Evolutionary conservation across 2,888 invertebrate species (phyloP).

Genomic region (Cephus rjabovi): DNA sequence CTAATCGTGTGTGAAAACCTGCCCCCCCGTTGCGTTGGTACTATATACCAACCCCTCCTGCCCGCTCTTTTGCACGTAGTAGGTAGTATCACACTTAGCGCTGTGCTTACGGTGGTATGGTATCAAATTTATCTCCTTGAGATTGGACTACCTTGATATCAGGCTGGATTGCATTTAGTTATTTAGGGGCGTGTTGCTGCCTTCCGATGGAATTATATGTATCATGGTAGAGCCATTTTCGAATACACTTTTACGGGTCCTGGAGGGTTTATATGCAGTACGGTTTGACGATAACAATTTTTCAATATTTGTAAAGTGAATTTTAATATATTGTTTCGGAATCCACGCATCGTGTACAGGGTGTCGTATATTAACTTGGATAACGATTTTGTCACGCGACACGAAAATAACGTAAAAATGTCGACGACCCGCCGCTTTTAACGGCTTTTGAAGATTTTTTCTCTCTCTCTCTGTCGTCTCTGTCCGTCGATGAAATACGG

Average conservation of each 20-base stretch:
- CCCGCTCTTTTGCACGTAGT: neutral
- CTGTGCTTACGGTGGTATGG: neutral
- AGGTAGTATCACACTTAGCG: neutral
- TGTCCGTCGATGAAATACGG: neutral
- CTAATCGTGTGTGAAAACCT: constrained; percentile 46
- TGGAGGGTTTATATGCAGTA: neutral
- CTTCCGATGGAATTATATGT: neutral
- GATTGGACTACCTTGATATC: neutral
- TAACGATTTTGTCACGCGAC: neutral
- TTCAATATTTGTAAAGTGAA: neutral
- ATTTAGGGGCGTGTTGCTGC: neutral
- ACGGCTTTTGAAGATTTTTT: neutral
- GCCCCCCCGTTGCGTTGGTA: constrained; percentile 9
- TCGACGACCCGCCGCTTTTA: neutral
- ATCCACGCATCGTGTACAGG: neutral
- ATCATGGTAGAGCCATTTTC: neutral
- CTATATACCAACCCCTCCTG: neutral
- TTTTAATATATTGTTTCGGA: neutral
- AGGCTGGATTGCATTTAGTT: neutral
- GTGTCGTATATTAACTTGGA: neutral
- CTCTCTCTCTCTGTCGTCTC: constrained; percentile 1
- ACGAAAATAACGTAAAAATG: neutral
- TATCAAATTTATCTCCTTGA: neutral
- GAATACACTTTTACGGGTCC: neutral
- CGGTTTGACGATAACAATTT: neutral